Base-by-base conservation (phyloP, 2,888 invertebrate species). In the Tortrix viridana region DNA sequence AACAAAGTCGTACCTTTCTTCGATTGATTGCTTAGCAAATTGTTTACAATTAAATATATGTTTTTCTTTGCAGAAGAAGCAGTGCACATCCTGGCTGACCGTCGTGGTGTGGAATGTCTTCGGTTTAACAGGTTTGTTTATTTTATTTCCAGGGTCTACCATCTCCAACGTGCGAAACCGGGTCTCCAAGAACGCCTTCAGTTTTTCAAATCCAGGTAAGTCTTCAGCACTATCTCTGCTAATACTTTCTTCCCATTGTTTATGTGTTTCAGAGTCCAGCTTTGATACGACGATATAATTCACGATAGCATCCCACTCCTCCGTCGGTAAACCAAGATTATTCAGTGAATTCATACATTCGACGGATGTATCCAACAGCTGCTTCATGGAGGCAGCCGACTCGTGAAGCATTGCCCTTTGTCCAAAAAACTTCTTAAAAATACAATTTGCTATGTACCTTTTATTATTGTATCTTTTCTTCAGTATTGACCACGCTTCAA, bases 111-210 rank as follows among this genome's bases (percentile, higher is more conserved):
- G n/a, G n/a, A n/a, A n/a, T n/a, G 19, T 37, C 50, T 50, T 50
- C 19, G 20, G 37, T 37, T 37, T 50, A 12, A 37, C 50, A 37
- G 37, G 20, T 50, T 50, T 50, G 50, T 50, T 37, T 1, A n/a
- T 37, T 19, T 38, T 50, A 18, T 32, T 50, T 19, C 19, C 37
- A 37, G 50, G 50, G 18, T 50, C 50, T 3, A 50, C 32, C 50
- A 50, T 50, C 20, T 50, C 50, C 18, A 50, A 50, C 18, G 50
- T 50, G 2, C 50, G 32, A 37, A 50, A 50, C 14, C 50, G 19
- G 5, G 5, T 50, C 19, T 50, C 50, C 37, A 50, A 19, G 37
- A 50, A 50, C 19, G 1, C 5, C 37, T 19, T 50, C 19, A 50
- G 19, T 37, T 14, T 50, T 5, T 50, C 37, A 38, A 50, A 37